Percentiles rank a stretch among this genome's conserved stretches.
phyloP scores from a whole-genome alignment of 2,888 invertebrate genomes.

The Morinoia aosen region DNA sequence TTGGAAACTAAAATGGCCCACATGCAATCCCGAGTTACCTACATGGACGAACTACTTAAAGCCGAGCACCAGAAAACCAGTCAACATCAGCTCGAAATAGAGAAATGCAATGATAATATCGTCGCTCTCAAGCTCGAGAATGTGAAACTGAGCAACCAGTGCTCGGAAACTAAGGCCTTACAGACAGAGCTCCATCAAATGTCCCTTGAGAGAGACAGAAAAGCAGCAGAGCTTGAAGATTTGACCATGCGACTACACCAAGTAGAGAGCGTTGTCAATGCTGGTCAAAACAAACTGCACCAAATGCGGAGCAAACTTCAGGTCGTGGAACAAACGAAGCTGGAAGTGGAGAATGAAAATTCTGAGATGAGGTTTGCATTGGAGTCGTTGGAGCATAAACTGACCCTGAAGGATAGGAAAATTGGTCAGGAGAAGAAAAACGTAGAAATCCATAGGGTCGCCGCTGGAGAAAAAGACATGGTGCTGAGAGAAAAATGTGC shows the following conservation, averaged over 20 bases:
- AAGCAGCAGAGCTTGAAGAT: not conserved
- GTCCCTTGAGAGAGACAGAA: not conserved
- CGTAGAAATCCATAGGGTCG: not conserved
- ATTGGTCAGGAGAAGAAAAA: constrained; percentile 9
- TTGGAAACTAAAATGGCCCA: not conserved
- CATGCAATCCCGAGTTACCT: not conserved
- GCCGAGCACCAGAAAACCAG: not conserved
- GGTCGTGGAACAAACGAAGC: not conserved
- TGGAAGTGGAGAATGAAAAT: not conserved
- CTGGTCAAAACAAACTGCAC: not conserved
- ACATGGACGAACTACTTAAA: not conserved
- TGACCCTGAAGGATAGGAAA: not conserved
- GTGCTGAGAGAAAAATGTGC: not conserved
- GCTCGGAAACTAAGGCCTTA: not conserved
- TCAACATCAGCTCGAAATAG: not conserved
- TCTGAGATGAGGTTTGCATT: not conserved
- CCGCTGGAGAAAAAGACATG: constrained; percentile 1
- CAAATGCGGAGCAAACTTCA: not conserved
- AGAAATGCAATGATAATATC: not conserved
- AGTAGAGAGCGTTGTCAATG: not conserved
- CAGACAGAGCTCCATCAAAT: not conserved
- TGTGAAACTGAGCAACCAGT: not conserved
- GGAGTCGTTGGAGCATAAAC: not conserved
- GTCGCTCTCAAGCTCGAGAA: not conserved
- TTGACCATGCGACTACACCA: not conserved